Percentiles rank a stretch among this genome's conserved stretches.
Conservation (phyloP, 2,797 vertebrate genomes). For the Trachurus trachurus region DNA sequence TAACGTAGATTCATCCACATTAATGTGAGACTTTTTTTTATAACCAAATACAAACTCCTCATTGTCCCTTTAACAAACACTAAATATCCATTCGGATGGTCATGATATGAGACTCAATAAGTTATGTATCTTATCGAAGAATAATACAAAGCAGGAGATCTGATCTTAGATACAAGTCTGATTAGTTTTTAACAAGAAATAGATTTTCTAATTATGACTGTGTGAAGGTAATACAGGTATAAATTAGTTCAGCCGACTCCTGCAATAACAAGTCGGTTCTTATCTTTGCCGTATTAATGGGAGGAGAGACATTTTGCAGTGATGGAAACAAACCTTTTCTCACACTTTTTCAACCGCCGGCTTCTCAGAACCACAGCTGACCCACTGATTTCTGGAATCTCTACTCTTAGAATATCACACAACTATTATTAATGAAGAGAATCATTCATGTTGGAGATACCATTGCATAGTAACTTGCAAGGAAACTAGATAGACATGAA, state of each 20-base stretch:
- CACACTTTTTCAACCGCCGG: not conserved
- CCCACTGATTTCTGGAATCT: conserved; percentile 22
- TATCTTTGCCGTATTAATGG: not conserved
- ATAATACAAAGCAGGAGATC: not conserved
- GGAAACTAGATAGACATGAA: conserved; percentile 15
- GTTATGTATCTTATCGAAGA: too few species aligned
- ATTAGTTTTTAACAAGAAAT: not conserved
- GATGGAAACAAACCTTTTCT: not conserved
- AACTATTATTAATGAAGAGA: conserved; percentile 26
- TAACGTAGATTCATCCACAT: too few species aligned
- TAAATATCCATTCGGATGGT: not conserved
- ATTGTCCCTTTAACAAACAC: not conserved
- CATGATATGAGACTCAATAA: not conserved
- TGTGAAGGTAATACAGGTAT: not conserved
- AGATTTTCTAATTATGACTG: not conserved
- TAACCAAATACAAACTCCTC: too few species aligned
- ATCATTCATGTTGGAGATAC: conserved; percentile 34
- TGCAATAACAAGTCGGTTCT: not conserved
- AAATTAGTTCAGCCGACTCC: not conserved
- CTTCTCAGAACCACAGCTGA: conserved; percentile 20
- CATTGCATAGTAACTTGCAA: conserved; percentile 15
- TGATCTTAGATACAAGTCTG: not conserved
- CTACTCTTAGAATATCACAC: conserved; percentile 21
- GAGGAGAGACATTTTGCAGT: not conserved
- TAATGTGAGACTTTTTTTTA: too few species aligned